Evolutionary conservation across 2,113 vertebrate genomes (phyloP).

Genomic region (Psilopogon haemacephalus): DNA sequence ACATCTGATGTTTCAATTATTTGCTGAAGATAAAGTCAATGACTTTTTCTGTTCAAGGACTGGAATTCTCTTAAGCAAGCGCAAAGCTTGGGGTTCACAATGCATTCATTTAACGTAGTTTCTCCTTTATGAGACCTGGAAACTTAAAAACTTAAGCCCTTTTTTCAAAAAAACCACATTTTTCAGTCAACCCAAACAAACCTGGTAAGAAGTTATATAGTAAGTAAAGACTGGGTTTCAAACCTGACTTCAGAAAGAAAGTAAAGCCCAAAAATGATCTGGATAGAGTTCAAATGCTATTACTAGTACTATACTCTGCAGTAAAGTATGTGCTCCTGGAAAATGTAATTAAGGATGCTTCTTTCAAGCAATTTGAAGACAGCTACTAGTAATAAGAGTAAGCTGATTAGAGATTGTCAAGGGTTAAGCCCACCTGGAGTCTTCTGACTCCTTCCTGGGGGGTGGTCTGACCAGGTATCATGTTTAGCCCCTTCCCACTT

Average conservation of each 20-base stretch:
- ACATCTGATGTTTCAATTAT: neutral
- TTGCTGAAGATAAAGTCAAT: neutral
- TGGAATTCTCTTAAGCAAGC: neutral
- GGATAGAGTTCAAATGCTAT: neutral
- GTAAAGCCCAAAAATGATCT: neutral
- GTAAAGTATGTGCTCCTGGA: neutral
- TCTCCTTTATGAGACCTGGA: neutral
- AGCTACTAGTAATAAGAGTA: neutral
- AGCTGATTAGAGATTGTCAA: neutral
- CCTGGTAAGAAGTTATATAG: neutral
- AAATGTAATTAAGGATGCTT: neutral
- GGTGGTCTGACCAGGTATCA: no score
- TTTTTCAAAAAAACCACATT: neutral
- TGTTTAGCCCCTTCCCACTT: no score
- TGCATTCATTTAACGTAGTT: neutral
- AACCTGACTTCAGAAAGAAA: neutral
- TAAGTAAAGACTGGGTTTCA: neutral
- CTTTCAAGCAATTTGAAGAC: neutral
- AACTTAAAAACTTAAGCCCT: neutral
- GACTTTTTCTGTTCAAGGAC: neutral
- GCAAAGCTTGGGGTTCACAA: neutral
- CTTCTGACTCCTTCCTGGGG: no score
- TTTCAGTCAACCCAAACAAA: neutral
- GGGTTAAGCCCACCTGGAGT: no score
- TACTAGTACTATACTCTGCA: neutral